Conservation (phyloP, 92 coral and sea anemone species). For the Porites rus region DNA sequence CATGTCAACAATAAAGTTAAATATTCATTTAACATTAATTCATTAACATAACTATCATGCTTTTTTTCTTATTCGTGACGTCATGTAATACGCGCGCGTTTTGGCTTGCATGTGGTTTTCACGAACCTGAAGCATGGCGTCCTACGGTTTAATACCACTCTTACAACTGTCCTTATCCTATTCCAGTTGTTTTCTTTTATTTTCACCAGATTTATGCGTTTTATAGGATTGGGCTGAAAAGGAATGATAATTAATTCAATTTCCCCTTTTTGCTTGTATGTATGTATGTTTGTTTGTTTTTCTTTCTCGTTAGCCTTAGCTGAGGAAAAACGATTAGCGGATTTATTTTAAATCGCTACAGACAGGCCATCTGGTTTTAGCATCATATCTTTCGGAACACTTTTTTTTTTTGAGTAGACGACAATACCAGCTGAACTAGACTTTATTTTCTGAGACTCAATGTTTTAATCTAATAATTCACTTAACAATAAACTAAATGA, state of each 20-base stretch:
- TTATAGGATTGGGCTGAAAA: not conserved
- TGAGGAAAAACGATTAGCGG: constrained; percentile 27
- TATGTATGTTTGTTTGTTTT: not conserved
- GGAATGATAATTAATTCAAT: not conserved
- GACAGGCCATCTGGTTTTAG: constrained; percentile 14
- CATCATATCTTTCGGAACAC: not conserved
- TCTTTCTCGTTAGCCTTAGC: not conserved
- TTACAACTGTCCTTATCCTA: too few species aligned
- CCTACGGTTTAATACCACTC: too few species aligned
- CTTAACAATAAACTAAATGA: not conserved
- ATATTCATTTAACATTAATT: too few species aligned
- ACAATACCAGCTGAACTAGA: constrained; percentile 23
- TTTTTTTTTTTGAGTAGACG: not conserved
- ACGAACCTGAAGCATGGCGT: too few species aligned
- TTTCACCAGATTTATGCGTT: too few species aligned
- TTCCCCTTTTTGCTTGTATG: not conserved
- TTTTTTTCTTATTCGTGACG: too few species aligned
- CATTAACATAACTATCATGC: too few species aligned
- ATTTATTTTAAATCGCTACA: not conserved
- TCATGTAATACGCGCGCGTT: too few species aligned
- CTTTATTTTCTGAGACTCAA: not conserved
- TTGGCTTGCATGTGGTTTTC: too few species aligned
- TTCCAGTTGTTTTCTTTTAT: too few species aligned
- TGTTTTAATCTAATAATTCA: not conserved
- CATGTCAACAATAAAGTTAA: too few species aligned